A percentile compares a stretch with the other conserved stretches of the same genome.
These are phyloP conservation scores for Otocyon megalotis DNA, from an alignment of 2,113 vertebrate species.

Conservation along the genomic window DNA sequence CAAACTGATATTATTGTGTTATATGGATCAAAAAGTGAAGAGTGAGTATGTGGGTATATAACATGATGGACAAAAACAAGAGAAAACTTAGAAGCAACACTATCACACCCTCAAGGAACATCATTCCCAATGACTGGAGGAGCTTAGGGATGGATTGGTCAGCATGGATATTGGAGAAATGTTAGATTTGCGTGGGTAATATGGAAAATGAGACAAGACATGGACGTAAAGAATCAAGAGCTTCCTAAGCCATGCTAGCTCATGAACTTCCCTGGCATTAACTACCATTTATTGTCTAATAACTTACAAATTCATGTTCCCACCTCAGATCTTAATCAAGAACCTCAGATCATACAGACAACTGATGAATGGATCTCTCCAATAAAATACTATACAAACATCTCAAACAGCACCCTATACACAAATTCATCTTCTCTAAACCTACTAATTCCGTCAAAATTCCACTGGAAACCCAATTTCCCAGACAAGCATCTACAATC, in stretches of 20 bases:
- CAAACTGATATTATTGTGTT: neutral
- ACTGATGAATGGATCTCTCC: neutral
- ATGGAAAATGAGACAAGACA: neutral
- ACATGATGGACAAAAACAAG: neutral
- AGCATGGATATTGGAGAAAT: neutral
- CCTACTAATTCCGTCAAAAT: neutral
- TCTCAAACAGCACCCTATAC: neutral
- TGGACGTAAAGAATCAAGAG: neutral
- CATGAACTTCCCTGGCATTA: neutral
- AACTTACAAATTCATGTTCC: neutral
- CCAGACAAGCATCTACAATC: neutral
- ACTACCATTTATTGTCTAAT: neutral
- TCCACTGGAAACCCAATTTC: slow-evolving; percentile 5
- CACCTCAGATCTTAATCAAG: neutral
- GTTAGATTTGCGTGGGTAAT: neutral
- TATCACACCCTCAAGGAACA: neutral
- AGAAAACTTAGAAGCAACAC: neutral
- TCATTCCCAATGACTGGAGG: neutral
- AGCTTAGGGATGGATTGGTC: neutral
- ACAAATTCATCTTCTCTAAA: neutral
- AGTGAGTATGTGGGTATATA: neutral
- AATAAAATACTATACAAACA: neutral
- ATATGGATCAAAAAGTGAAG: neutral
- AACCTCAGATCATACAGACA: neutral
- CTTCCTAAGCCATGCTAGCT: neutral